Evolutionary conservation across 1,140 invertebrate species (phyloP), one percentile per base, ranked within the genome.

Genomic region (Ctenoplectra terminalis): DNA sequence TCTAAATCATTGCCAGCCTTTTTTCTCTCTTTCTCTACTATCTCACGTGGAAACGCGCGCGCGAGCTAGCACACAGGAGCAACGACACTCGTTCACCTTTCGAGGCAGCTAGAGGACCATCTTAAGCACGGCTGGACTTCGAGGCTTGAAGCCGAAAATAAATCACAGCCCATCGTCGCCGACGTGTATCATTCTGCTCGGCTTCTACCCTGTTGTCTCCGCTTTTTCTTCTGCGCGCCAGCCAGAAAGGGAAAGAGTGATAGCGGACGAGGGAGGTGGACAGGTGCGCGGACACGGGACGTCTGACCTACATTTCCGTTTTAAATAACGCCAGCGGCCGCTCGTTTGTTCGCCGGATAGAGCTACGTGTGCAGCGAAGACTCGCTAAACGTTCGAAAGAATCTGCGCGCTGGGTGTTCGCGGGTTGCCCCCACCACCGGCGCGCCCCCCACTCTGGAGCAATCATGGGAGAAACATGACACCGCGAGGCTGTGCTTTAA

Each of bases 271-370:
- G 11, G 52, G 40, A 13, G 60, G 23, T 23, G 81, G 31, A 61
- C 40, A 64, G 61, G 66, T 54, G 52, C 67, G 40, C 37, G 52
- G 63, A 70, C 58, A 56, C 66, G 75, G 29, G 69, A 75, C 61
- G 52, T 70, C 81, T 89, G 90, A 90, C 91, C 91, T 78, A 92
- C 84, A 91, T 92, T 89, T 88, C 69, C 71, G 84, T 88, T 89
- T 92, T 91, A 91, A 91, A 91, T 90, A 90, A 90, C 83, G 74
- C 63, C 50, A 48, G 63, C 69, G n/a, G 26, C 40, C n/a, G 69
- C 69, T 46, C 60, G 72, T 86, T 86, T 82, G 20, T 48, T 48
- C 63, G 46, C 83, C 60, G 52, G 43, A 70, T n/a, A n/a, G n/a
- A n/a, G n/a, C n/a, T n/a, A n/a, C n/a, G n/a, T n/a, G n/a, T n/a